A percentile compares a stretch with the other conserved stretches of the same genome.
phyloP scores from a whole-genome alignment of 2,113 vertebrate species.

The Sus scrofa region T2T-Sscrofa CM000829.6:50367001-50367500 shows the following conservation, averaged over 20 bases:
- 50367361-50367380: background rate
- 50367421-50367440: background rate
- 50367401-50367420: background rate
- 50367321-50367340: background rate
- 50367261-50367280: background rate
- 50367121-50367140: slow-evolving; percentile 50
- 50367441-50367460: background rate
- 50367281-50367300: background rate
- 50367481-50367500: background rate
- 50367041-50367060: slow-evolving; percentile 61
- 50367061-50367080: background rate
- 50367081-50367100: background rate
- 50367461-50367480: background rate
- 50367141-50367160: slow-evolving; percentile 39
- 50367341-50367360: background rate
- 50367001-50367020: slow-evolving; percentile 10
- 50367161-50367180: slow-evolving; percentile 34
- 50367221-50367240: background rate
- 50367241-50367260: background rate
- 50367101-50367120: background rate
- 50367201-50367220: slow-evolving; percentile 18
- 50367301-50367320: slow-evolving; percentile 1
- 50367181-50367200: background rate
- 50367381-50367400: background rate
- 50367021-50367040: slow-evolving; percentile 59